These are phyloP conservation scores for Xylocopa sonorina DNA, from an alignment of 1,140 invertebrate genomes.

Conservation along the genomic window DNA sequence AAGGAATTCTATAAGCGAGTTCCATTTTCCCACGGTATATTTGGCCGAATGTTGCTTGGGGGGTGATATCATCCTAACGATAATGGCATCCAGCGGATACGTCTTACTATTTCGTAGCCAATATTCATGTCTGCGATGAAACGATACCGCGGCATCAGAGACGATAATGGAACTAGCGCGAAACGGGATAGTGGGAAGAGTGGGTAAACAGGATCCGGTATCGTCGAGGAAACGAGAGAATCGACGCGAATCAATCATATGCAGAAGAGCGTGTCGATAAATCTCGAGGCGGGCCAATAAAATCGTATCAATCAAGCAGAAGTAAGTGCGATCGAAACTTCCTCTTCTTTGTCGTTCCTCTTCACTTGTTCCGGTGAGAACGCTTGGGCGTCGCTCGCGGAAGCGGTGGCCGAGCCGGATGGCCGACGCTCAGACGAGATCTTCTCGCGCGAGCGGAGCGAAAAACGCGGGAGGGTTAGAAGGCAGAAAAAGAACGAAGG, in stretches of 20 bases:
- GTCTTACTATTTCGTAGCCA: conserved; percentile 41
- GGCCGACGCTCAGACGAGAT: conserved; percentile 22
- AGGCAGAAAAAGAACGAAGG: conserved; percentile 29
- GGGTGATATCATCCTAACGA: not conserved
- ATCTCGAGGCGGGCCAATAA: conserved; percentile 68
- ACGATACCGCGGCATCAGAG: not conserved
- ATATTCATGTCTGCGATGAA: conserved; percentile 14
- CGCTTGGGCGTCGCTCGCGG: conserved; percentile 53
- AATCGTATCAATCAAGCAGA: conserved; percentile 73
- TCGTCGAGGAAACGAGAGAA: conserved; percentile 20
- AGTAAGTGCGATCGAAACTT: conserved; percentile 20
- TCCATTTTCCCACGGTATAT: conserved; percentile 33
- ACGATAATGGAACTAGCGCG: conserved; percentile 29
- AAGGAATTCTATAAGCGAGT: conserved; percentile 27
- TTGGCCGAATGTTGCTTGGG: conserved; percentile 27
- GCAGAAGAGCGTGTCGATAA: conserved; percentile 65
- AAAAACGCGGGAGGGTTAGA: conserved; percentile 3
- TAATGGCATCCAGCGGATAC: conserved; percentile 16
- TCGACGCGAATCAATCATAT: conserved; percentile 71
- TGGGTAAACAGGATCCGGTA: not conserved
- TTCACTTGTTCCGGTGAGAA: conserved; percentile 12
- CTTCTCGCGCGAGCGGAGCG: not conserved
- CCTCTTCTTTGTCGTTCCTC: no score
- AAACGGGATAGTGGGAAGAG: not conserved
- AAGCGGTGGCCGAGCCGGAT: conserved; percentile 14